Conservation (phyloP, 2,888 invertebrate genomes). For the Papilio elwesi region DNA sequence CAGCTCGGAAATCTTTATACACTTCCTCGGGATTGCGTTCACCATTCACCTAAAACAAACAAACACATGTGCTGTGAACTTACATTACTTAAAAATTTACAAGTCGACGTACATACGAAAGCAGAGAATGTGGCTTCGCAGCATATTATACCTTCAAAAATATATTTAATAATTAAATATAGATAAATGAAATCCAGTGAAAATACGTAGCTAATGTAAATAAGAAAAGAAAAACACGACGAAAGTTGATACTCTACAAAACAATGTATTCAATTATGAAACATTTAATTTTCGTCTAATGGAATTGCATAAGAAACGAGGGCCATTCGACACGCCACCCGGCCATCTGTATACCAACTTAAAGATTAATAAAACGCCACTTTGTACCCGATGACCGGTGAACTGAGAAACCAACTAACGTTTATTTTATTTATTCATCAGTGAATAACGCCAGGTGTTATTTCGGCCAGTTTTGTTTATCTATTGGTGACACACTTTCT, state of each 20-base stretch:
- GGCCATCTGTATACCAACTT: constrained; percentile 24
- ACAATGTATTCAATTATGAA: constrained; percentile 25
- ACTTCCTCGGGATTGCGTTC: constrained; percentile 94
- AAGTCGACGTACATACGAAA: not conserved
- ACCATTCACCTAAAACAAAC: constrained; percentile 88
- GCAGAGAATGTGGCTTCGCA: no score
- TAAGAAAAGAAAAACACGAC: not conserved
- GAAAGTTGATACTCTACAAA: constrained; percentile 5
- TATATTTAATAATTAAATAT: no score
- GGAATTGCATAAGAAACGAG: constrained; percentile 26
- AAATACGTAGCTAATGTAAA: not conserved
- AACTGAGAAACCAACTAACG: not conserved
- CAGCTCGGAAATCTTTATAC: constrained; percentile 92
- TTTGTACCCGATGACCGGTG: constrained; percentile 26
- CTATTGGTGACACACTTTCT: constrained; percentile 28
- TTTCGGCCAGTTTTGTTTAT: constrained; percentile 12
- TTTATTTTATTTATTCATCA: constrained; percentile 39
- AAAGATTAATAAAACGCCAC: constrained; percentile 41
- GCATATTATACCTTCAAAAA: no score
- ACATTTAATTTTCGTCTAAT: not conserved
- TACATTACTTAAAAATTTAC: not conserved
- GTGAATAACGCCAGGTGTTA: constrained; percentile 33
- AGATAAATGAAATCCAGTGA: no score
- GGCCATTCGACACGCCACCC: constrained; percentile 41
- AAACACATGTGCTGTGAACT: not conserved